Percentiles rank a stretch among this genome's conserved stretches.
phyloP scores from a whole-genome alignment of 2,113 vertebrate genomes.

The Acanthisitta chloris region DNA sequence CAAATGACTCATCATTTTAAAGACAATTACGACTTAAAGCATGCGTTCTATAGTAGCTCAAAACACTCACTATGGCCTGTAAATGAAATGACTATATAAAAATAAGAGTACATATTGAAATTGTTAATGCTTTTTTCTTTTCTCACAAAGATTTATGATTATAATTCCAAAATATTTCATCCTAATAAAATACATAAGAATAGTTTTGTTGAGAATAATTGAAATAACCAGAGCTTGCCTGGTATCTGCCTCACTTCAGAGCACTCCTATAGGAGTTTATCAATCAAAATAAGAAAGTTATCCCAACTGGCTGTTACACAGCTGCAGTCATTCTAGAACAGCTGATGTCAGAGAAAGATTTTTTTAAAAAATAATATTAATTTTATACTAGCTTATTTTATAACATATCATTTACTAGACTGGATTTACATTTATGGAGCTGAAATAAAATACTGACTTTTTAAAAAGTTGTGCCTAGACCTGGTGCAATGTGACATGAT shows the following conservation, averaged over 20 bases:
- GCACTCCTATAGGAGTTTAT: not conserved
- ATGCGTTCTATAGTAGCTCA: not conserved
- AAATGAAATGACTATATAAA: not conserved
- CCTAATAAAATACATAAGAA: not conserved
- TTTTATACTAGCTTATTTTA: not conserved
- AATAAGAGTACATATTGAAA: not conserved
- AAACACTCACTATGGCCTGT: not conserved
- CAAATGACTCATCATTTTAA: conserved; percentile 9
- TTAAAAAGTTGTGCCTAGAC: not conserved
- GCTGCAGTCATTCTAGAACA: not conserved
- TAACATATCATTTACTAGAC: not conserved
- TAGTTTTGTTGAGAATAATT: not conserved
- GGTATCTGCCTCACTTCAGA: not conserved
- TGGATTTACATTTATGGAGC: not conserved
- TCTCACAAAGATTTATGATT: not conserved
- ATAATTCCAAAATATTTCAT: not conserved
- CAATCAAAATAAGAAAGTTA: not conserved
- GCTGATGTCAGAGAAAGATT: not conserved
- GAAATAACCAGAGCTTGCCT: not conserved
- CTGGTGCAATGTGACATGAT: not conserved
- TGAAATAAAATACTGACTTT: not conserved
- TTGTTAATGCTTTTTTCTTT: not conserved
- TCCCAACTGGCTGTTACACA: not conserved
- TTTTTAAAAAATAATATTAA: no score
- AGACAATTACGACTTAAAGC: not conserved